Evolutionary conservation across 2,797 vertebrate genomes (phyloP).

Genomic region (Emys orbicularis): DNA sequence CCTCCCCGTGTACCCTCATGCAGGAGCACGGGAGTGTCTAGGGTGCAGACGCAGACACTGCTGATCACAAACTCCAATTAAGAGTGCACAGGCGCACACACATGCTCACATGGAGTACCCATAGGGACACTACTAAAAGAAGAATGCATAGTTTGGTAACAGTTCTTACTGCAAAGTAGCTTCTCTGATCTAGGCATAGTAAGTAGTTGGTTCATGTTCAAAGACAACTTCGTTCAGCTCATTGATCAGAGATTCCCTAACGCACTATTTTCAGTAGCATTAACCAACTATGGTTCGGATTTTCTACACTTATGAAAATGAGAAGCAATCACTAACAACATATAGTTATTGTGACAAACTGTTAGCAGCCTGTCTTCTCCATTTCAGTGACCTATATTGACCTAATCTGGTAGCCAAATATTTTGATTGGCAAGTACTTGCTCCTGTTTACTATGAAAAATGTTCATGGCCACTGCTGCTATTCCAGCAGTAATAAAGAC

Average conservation of each 20-base stretch:
- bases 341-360: not conserved
- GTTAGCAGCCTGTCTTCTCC: rapidly evolving
- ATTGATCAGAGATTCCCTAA: not conserved
- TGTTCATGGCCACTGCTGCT: not conserved
- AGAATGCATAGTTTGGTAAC: not conserved
- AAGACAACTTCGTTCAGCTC: not conserved
- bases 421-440: not conserved
- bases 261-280: not conserved
- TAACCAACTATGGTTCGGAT: rapidly evolving
- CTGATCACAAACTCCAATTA: no score
- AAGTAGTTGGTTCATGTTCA: rapidly evolving
- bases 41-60: no score
- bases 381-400: rapidly evolving
- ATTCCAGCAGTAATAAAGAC: not conserved
- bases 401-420: not conserved
- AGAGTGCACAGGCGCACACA: not conserved
- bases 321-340: rapidly evolving
- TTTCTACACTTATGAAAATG: not conserved
- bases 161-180: not conserved
- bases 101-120: no score
- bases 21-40: no score
- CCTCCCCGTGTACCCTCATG: no score
- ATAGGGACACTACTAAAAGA: not conserved
- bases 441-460: rapidly evolving
- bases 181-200: not conserved